Evolutionary conservation across 2,888 invertebrate genomes (phyloP).

Genomic region (Cephus pygmeus): DNA sequence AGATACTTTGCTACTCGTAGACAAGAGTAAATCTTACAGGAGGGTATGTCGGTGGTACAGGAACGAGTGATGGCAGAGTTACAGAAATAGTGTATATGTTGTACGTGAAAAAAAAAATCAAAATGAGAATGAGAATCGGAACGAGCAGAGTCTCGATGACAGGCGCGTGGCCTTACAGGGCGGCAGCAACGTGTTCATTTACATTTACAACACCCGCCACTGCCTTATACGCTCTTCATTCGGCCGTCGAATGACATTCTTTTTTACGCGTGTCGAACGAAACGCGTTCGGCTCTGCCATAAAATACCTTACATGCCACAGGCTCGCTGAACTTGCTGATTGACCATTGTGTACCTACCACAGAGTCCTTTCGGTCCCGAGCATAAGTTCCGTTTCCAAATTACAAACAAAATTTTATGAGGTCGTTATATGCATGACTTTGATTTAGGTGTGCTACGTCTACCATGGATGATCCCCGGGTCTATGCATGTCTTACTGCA

Average conservation of each 20-base stretch:
- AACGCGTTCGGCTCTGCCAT: slow-evolving; percentile 30
- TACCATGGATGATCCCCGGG: too few species aligned
- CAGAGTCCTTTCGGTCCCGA: neutral
- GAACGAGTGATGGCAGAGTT: neutral
- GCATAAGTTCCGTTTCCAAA: neutral
- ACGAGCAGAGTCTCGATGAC: slow-evolving; percentile 42
- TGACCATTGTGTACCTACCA: slow-evolving; percentile 24
- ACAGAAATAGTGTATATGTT: neutral
- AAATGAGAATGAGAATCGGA: neutral
- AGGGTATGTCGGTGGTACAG: neutral
- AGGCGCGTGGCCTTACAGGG: slow-evolving; percentile 53
- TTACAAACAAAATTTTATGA: neutral
- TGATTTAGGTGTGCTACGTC: neutral
- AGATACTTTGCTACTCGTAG: too few species aligned
- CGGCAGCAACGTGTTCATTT: slow-evolving; percentile 46
- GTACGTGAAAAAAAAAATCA: neutral
- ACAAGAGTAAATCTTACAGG: too few species aligned
- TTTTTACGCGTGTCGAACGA: slow-evolving; percentile 35
- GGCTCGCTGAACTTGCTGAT: slow-evolving; percentile 31
- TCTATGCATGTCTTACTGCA: too few species aligned
- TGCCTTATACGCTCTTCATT: slow-evolving; percentile 49
- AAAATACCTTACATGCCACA: slow-evolving; percentile 32
- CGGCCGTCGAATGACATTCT: slow-evolving; percentile 47
- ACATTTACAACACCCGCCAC: slow-evolving; percentile 53
- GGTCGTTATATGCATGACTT: neutral